Conservation (phyloP, 2,113 vertebrate species). For the Panurus biarmicus region DNA sequence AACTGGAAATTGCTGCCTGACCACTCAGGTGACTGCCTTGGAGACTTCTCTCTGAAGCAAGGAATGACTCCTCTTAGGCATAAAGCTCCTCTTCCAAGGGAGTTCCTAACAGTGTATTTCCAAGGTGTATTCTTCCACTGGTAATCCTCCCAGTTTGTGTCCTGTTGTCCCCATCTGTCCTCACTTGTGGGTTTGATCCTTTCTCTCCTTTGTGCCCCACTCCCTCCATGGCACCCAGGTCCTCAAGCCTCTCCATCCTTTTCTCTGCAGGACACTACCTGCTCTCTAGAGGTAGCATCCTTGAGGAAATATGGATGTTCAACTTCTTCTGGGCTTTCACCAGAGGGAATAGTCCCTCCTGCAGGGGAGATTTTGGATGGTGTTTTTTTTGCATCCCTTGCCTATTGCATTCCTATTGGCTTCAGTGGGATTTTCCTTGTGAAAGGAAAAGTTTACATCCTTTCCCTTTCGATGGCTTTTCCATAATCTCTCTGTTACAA, state of each 20-base stretch:
- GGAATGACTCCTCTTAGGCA: background rate
- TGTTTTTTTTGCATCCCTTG: background rate
- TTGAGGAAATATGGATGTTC: background rate
- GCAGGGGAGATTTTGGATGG: background rate
- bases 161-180: background rate
- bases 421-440: background rate
- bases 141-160: background rate
- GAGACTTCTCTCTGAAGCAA: slow-evolving; percentile 14
- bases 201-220: background rate
- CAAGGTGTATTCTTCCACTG: slow-evolving; percentile 9
- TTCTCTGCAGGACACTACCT: background rate
- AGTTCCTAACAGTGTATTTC: background rate
- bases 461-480: background rate
- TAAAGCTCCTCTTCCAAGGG: background rate
- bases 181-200: background rate
- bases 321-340: background rate
- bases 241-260: background rate
- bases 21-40: background rate
- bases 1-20: slow-evolving; percentile 3
- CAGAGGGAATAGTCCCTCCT: background rate
- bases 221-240: background rate
- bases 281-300: background rate
- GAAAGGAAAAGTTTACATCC: background rate
- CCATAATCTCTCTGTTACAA: background rate
- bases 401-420: background rate